These are phyloP conservation scores for Rynchops niger DNA, from an alignment of 2,113 vertebrate species.

Conservation along the genomic window DNA sequence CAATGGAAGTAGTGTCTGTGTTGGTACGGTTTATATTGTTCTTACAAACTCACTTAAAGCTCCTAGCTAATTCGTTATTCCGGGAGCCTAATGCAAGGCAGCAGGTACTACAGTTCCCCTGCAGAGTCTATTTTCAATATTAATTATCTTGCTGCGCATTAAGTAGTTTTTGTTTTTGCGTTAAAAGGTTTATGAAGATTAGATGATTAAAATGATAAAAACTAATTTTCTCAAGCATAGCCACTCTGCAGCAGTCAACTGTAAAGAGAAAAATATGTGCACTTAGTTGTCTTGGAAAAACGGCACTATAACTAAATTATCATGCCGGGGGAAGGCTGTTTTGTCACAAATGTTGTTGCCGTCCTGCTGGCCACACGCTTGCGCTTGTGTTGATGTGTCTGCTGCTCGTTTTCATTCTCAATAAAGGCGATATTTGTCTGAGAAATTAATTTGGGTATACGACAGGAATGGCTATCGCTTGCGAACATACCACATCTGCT, in stretches of 20 bases:
- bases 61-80: slow-evolving; percentile 26
- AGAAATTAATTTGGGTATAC: slow-evolving; percentile 31
- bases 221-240: slow-evolving; percentile 68
- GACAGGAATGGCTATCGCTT: not conserved
- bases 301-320: not conserved
- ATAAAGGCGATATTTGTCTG: not conserved
- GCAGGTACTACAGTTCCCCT: slow-evolving; percentile 58
- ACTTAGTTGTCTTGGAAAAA: not conserved
- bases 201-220: slow-evolving; percentile 74
- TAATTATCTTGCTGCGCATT: slow-evolving; percentile 73
- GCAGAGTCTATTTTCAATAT: slow-evolving; percentile 70
- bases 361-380: not conserved
- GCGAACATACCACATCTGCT: not conserved
- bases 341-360: not conserved
- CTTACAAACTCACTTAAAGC: slow-evolving; percentile 19
- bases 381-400: not conserved
- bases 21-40: not conserved
- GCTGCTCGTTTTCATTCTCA: not conserved
- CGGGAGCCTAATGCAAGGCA: not conserved
- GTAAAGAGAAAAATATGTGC: slow-evolving; percentile 19
- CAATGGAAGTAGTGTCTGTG: not conserved
- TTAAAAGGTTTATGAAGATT: slow-evolving; percentile 74
- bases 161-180: slow-evolving; percentile 69
- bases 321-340: not conserved
- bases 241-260: slow-evolving; percentile 44